A percentile compares a stretch with the other conserved stretches of the same genome.
Conservation (phyloP, 2,797 vertebrate species). For the Crenichthys baileyi region DNA sequence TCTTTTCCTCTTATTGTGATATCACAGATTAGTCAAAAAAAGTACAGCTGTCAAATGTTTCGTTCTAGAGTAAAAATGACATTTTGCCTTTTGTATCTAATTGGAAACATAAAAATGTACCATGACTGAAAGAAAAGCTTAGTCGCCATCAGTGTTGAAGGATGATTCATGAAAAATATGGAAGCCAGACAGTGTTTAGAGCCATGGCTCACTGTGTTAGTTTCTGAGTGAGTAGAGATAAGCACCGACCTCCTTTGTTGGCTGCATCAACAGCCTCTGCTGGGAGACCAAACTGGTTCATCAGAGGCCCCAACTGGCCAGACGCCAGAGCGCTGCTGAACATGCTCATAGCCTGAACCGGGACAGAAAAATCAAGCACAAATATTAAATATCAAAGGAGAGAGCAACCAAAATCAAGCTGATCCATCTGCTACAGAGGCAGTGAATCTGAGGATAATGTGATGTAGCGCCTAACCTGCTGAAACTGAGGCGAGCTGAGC, state of each 20-base stretch:
- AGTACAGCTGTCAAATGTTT: neutral
- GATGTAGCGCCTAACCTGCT: constrained; percentile 74
- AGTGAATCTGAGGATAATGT: neutral
- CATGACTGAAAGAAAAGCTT: neutral
- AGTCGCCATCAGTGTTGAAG: neutral
- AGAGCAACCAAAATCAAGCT: neutral
- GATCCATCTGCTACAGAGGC: neutral
- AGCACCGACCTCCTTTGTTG: constrained; percentile 91
- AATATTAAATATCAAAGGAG: neutral
- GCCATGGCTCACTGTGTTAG: neutral
- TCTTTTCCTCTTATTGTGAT: neutral
- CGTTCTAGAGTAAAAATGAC: neutral
- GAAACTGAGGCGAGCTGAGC: constrained; percentile 92
- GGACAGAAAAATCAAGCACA: neutral
- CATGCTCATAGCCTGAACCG: constrained; percentile 92
- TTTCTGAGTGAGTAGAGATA: neutral
- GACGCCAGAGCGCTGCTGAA: constrained; percentile 97
- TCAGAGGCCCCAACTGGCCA: constrained; percentile 94
- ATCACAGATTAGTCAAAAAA: neutral
- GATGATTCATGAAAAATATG: neutral
- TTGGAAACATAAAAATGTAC: neutral
- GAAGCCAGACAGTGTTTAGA: neutral
- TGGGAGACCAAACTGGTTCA: constrained; percentile 97
- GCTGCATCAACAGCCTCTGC: constrained; percentile 94
- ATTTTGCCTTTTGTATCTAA: neutral